A percentile compares a stretch with the other conserved stretches of the same genome.
Evolutionary conservation across 2,113 vertebrate species (phyloP).

Genomic region (Suricata suricatta): DNA sequence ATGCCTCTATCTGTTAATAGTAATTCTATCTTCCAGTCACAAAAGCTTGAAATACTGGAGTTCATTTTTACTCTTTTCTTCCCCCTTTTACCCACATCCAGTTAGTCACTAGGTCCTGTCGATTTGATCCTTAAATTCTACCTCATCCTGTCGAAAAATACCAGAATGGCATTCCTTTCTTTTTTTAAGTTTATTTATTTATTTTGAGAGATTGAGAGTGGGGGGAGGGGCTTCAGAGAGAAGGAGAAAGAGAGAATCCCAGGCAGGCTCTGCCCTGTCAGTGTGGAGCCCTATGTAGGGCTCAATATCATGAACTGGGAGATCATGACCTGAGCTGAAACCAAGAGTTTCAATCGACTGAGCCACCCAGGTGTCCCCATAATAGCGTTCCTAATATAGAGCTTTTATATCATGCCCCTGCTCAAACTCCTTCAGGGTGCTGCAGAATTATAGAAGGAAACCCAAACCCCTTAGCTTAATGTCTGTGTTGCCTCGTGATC

Average conservation of each 20-base stretch:
- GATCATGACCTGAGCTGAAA: too few species aligned
- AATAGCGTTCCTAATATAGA: neutral
- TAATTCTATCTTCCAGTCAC: neutral
- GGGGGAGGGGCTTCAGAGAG: too few species aligned
- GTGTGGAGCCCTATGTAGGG: too few species aligned
- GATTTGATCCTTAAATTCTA: neutral
- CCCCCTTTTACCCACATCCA: neutral
- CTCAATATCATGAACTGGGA: too few species aligned
- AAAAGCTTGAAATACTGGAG: neutral
- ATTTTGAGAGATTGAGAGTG: too few species aligned
- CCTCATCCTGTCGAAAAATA: neutral
- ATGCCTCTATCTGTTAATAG: neutral
- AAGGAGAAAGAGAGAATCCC: too few species aligned
- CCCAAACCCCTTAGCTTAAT: neutral
- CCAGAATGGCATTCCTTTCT: neutral
- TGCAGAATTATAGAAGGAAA: neutral
- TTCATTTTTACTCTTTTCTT: neutral
- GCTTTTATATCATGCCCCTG: neutral
- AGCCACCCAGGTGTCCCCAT: too few species aligned
- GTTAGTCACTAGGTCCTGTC: neutral
- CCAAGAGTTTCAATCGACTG: too few species aligned
- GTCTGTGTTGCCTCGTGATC: neutral
- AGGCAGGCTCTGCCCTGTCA: too few species aligned
- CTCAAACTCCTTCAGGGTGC: neutral
- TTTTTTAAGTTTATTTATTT: too few species aligned